phyloP scores from a whole-genome alignment of 2,113 vertebrate species.

The Bufo bufo region DNA sequence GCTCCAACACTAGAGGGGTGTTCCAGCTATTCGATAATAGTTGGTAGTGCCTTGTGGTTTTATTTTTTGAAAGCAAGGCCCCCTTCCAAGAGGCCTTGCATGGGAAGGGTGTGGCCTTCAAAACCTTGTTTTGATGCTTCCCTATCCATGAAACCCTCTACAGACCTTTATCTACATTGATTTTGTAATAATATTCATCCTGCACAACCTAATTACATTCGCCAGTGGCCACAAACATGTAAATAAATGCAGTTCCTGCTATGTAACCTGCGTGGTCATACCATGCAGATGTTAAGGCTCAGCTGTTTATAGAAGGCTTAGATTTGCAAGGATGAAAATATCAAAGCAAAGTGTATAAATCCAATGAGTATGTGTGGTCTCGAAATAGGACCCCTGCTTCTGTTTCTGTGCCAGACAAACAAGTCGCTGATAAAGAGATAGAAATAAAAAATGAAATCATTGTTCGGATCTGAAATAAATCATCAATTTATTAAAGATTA shows the following conservation, averaged over 20 bases:
- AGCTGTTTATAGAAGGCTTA: conserved; percentile 46
- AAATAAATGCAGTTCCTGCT: neutral
- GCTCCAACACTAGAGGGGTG: no score
- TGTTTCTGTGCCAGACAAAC: conserved; percentile 39
- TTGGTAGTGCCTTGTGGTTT: no score
- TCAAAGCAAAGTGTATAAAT: conserved; percentile 44
- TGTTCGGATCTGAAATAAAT: conserved; percentile 44
- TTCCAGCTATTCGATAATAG: no score
- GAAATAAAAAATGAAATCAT: conserved; percentile 37
- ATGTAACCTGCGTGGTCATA: conserved; percentile 19
- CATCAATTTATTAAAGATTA: conserved; percentile 28
- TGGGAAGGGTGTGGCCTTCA: neutral
- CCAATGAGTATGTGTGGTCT: conserved; percentile 51
- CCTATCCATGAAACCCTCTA: neutral
- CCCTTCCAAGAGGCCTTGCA: neutral
- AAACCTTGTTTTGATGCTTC: neutral
- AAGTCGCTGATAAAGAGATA: conserved; percentile 34
- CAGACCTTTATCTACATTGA: neutral
- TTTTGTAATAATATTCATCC: neutral
- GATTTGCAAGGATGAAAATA: conserved; percentile 30
- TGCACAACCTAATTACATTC: neutral
- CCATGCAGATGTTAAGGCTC: conserved; percentile 40
- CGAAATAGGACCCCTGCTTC: conserved; percentile 33
- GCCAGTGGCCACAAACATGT: neutral
- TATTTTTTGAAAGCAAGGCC: no score